phyloP scores from a whole-genome alignment of 2,888 invertebrate species.

The Thecophora atra region DNA sequence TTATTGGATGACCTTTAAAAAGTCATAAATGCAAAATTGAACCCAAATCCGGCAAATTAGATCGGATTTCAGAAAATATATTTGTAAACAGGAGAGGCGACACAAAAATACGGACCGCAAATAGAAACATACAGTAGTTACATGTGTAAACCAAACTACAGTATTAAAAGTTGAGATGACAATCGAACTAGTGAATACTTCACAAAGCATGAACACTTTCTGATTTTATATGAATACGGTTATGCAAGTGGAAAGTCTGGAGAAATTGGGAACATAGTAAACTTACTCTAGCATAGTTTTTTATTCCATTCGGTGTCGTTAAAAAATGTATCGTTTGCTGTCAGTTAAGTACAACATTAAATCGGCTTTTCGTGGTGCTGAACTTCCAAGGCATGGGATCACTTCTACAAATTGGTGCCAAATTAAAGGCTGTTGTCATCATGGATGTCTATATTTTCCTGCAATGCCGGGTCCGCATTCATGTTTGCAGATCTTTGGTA shows the following conservation, averaged over 20 bases:
- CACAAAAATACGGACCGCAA: too few relatives aligned
- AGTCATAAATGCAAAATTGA: too few relatives aligned
- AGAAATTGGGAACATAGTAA: too few relatives aligned
- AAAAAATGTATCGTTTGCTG: constrained; percentile 60
- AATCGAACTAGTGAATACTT: constrained; percentile 36
- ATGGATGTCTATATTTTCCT: not conserved
- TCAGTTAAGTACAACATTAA: constrained; percentile 53
- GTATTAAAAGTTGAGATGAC: too few relatives aligned
- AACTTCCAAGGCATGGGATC: constrained; percentile 43
- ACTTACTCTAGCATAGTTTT: constrained; percentile 45
- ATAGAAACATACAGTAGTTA: too few relatives aligned
- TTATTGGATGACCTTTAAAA: too few relatives aligned
- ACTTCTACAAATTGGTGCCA: not conserved
- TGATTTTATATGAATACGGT: not conserved
- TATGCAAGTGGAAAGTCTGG: constrained; percentile 56
- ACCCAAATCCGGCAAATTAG: too few relatives aligned
- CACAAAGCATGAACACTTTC: constrained; percentile 15
- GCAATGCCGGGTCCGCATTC: not conserved
- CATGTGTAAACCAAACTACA: too few relatives aligned
- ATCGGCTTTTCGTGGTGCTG: constrained; percentile 45
- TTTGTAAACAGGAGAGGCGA: too few relatives aligned
- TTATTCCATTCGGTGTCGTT: not conserved
- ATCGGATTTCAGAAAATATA: too few relatives aligned
- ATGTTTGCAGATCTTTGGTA: not conserved
- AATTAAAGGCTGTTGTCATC: not conserved